A percentile compares a stretch with the other conserved stretches of the same genome.
Evolutionary conservation across 2,888 invertebrate species (phyloP).

Genomic region (Oeneis ivallda): DNA sequence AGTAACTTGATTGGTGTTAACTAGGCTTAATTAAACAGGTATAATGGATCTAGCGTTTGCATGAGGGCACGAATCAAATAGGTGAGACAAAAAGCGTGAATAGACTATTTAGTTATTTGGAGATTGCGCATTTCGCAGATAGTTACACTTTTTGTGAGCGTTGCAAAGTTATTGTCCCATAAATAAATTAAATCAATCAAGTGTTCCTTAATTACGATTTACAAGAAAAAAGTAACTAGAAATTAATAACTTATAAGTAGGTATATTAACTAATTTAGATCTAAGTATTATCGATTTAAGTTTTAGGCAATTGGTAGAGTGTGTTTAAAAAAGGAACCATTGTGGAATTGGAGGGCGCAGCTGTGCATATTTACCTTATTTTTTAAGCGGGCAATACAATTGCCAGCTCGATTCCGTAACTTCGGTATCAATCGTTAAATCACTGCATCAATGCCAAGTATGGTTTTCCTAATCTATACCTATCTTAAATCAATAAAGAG

Average conservation of each 20-base stretch:
- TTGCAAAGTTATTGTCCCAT: background rate
- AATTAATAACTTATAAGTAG: no score
- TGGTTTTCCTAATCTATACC: no score
- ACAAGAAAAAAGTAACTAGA: background rate
- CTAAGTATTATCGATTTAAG: background rate
- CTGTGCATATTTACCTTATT: no score
- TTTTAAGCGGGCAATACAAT: no score
- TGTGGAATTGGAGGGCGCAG: no score
- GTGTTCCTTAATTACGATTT: background rate
- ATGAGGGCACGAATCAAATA: constrained; percentile 4
- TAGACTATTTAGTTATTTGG: constrained; percentile 7
- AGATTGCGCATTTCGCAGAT: background rate
- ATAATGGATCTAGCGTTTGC: background rate
- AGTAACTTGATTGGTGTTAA: constrained; percentile 1
- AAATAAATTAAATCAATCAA: background rate
- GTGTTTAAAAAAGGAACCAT: no score
- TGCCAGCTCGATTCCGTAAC: no score
- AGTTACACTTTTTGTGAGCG: background rate
- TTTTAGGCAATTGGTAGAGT: no score
- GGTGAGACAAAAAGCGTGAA: background rate
- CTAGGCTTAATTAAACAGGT: background rate
- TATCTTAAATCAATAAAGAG: no score
- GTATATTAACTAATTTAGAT: background rate
- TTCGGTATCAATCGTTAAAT: no score
- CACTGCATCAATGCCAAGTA: no score